phyloP scores from a whole-genome alignment of 2,888 invertebrate genomes.

The Taenaris catops region DNA sequence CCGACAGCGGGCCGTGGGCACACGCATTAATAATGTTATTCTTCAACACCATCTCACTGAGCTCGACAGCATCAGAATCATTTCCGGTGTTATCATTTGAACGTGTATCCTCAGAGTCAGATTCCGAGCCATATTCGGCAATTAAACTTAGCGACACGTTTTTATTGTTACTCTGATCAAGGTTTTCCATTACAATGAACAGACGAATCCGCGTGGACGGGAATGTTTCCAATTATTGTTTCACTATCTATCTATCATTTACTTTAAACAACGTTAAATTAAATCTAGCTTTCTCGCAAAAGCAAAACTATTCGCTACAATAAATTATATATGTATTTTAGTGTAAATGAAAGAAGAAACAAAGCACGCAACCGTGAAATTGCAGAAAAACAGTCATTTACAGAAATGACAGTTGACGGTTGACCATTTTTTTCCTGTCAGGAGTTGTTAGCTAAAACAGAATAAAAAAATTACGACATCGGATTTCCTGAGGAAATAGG shows the following conservation, averaged over 20 bases:
- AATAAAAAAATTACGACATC: no score
- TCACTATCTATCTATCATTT: no score
- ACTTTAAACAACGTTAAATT: conserved; percentile 1
- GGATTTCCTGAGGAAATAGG: no score
- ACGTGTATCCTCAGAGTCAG: conserved; percentile 63
- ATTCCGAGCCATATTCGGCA: conserved; percentile 69
- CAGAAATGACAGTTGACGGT: conserved; percentile 4
- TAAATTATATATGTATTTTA: conserved; percentile 3
- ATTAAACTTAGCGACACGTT: conserved; percentile 70
- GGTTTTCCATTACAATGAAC: conserved; percentile 55
- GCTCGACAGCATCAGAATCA: conserved; percentile 58
- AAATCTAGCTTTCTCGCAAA: conserved; percentile 5
- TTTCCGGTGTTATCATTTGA: conserved; percentile 47
- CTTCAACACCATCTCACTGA: conserved; percentile 72
- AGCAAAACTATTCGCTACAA: background rate
- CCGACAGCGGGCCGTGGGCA: conserved; percentile 63
- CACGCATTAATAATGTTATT: conserved; percentile 75
- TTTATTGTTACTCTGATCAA: conserved; percentile 63
- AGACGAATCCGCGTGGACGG: conserved; percentile 24
- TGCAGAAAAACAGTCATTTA: conserved; percentile 23
- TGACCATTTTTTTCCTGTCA: conserved; percentile 8
- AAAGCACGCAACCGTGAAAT: conserved; percentile 26
- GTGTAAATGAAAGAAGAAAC: conserved; percentile 19
- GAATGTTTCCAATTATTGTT: conserved; percentile 19
- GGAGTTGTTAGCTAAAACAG: no score